phyloP scores from a whole-genome alignment of 2,888 invertebrate species.

The Phaedon cochleariae region DNA sequence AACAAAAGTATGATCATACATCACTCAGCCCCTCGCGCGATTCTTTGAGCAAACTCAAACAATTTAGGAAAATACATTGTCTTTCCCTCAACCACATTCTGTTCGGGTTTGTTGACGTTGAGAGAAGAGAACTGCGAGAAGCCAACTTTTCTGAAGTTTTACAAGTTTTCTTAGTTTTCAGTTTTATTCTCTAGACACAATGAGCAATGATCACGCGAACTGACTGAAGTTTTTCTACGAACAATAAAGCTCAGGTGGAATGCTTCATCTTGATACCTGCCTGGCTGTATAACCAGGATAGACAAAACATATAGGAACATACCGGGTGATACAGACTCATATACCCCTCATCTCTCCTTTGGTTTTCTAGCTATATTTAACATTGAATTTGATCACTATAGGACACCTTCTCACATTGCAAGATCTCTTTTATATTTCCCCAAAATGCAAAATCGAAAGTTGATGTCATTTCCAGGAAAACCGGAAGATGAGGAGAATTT shows the following conservation, averaged over 20 bases:
- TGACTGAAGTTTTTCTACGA: neutral
- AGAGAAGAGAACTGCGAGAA: neutral
- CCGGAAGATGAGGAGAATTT: too few relatives aligned
- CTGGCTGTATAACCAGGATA: too few relatives aligned
- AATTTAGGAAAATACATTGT: conserved; percentile 20
- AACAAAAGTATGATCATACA: neutral
- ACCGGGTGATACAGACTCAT: too few relatives aligned
- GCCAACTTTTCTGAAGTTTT: conserved; percentile 3
- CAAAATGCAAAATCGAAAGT: too few relatives aligned
- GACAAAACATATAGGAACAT: too few relatives aligned
- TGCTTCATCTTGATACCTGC: neutral
- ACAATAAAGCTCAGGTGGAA: neutral
- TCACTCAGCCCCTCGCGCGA: neutral
- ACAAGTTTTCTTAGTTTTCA: neutral
- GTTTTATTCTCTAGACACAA: neutral
- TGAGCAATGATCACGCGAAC: neutral
- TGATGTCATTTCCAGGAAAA: too few relatives aligned
- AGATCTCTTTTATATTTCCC: too few relatives aligned
- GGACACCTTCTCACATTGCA: too few relatives aligned
- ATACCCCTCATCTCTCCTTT: too few relatives aligned
- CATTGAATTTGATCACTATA: too few relatives aligned
- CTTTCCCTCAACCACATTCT: neutral
- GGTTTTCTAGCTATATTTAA: too few relatives aligned
- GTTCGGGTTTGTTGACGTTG: conserved; percentile 8
- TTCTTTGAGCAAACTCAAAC: conserved; percentile 14